phyloP scores from a whole-genome alignment of 2,113 vertebrate genomes.

The Herpailurus yagouaroundi region DNA sequence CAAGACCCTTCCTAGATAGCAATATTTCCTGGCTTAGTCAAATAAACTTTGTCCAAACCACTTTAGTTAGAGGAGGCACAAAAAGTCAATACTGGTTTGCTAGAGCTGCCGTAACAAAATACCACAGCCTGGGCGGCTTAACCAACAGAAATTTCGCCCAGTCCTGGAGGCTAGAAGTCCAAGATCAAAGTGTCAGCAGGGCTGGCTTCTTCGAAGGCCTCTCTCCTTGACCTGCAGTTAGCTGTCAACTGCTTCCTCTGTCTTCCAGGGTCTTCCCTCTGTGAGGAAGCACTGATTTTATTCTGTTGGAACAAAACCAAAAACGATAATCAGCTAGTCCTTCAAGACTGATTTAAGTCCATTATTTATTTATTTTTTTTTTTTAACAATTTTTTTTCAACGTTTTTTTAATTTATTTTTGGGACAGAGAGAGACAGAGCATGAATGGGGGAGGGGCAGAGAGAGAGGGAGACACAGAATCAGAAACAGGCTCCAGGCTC shows the following conservation, averaged over 20 bases:
- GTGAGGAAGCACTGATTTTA: not conserved
- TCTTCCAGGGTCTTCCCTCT: not conserved
- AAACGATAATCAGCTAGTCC: not conserved
- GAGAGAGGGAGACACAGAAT: too few relatives aligned
- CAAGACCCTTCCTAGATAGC: not conserved
- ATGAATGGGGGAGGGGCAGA: too few relatives aligned
- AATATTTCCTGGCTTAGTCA: not conserved
- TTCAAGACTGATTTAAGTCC: not conserved
- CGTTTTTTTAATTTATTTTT: too few relatives aligned
- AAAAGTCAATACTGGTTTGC: not conserved
- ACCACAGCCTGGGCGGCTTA: not conserved
- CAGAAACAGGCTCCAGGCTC: too few relatives aligned
- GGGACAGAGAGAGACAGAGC: too few relatives aligned
- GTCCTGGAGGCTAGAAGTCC: not conserved
- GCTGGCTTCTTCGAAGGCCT: not conserved
- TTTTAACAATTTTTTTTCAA: too few relatives aligned
- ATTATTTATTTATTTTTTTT: too few relatives aligned
- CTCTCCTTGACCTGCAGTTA: too few relatives aligned
- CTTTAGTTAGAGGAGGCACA: not conserved
- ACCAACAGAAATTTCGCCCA: not conserved
- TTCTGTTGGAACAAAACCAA: not conserved
- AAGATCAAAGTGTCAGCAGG: not conserved
- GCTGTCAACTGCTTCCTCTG: not conserved
- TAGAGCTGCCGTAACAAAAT: not conserved
- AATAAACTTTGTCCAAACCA: not conserved